A percentile compares a stretch with the other conserved stretches of the same genome.
phyloP scores from a whole-genome alignment of 2,113 vertebrate species.

The Erinaceus europaeus region DNA sequence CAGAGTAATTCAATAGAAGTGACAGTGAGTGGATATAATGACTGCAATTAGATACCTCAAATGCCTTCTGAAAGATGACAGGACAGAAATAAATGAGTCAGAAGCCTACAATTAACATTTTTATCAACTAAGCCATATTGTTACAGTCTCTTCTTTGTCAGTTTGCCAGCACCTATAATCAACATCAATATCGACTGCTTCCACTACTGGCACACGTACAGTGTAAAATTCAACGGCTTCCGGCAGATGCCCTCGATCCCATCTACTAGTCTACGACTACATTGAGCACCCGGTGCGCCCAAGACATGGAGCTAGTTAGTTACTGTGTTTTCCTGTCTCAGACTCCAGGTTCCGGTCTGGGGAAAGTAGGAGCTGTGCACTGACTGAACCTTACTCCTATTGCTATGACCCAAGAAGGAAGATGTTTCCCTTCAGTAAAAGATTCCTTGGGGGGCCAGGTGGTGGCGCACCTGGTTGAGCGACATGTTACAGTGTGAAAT shows the following conservation, averaged over 20 bases:
- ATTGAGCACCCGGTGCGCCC: neutral
- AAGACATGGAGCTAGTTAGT: neutral
- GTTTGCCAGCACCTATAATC: slow-evolving; percentile 56
- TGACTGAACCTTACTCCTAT: neutral
- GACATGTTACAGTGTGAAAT: too few species aligned
- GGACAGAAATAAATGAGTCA: slow-evolving; percentile 53
- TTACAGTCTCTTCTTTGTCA: slow-evolving; percentile 61
- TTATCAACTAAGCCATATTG: slow-evolving; percentile 62
- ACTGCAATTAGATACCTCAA: slow-evolving; percentile 52
- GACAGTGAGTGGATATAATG: slow-evolving; percentile 43
- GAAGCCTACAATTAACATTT: slow-evolving; percentile 68
- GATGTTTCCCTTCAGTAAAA: neutral
- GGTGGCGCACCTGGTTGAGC: too few species aligned
- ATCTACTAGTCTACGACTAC: neutral
- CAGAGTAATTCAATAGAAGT: slow-evolving; percentile 53
- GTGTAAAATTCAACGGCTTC: too few species aligned
- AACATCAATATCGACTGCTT: slow-evolving; percentile 42
- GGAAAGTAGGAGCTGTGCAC: neutral
- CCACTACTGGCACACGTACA: neutral
- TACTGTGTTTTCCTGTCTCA: neutral
- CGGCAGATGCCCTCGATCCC: slow-evolving; percentile 11
- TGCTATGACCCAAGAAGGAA: neutral
- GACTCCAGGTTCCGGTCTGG: neutral
- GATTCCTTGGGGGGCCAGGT: too few species aligned
- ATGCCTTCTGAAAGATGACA: slow-evolving; percentile 54